A percentile compares a stretch with the other conserved stretches of the same genome.
These are phyloP conservation scores for Lateolabrax maculatus DNA, from an alignment of 2,797 vertebrate genomes.

Conservation along the genomic window DNA sequence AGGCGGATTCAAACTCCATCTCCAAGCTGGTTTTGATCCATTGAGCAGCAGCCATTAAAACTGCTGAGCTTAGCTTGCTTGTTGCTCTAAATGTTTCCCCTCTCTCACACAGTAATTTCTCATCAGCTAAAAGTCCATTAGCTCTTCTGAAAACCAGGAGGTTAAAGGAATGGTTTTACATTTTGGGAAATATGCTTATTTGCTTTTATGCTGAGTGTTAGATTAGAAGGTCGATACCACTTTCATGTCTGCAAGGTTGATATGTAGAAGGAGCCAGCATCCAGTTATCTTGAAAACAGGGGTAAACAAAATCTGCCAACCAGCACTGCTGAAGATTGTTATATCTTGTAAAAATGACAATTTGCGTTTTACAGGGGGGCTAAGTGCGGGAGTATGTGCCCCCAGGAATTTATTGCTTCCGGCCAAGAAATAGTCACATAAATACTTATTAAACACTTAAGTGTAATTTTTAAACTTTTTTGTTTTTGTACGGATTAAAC, in stretches of 20 bases:
- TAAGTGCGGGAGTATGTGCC: not conserved
- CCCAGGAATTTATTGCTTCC: not conserved
- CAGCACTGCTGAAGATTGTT: not conserved
- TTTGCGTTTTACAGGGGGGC: not conserved
- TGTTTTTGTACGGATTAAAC: not conserved
- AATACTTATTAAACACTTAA: not conserved
- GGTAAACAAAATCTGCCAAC: not conserved
- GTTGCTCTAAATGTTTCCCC: not conserved
- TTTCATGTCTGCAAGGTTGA: not conserved
- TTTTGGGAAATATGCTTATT: not conserved
- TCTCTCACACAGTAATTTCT: not conserved
- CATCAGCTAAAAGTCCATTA: not conserved
- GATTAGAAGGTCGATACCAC: not conserved
- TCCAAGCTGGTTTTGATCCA: conserved; percentile 8
- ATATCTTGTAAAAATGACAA: not conserved
- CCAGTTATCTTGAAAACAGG: not conserved
- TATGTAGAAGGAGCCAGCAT: not conserved
- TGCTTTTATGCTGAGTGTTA: not conserved
- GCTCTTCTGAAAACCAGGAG: not conserved
- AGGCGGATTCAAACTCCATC: conserved; percentile 8
- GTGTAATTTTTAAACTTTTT: not conserved
- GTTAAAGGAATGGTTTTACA: not conserved
- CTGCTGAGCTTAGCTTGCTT: not conserved
- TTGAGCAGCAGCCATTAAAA: not conserved
- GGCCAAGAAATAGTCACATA: not conserved